These are phyloP conservation scores for Pteromalus puparum DNA, from an alignment of 1,140 invertebrate species.

Conservation along the genomic window DNA sequence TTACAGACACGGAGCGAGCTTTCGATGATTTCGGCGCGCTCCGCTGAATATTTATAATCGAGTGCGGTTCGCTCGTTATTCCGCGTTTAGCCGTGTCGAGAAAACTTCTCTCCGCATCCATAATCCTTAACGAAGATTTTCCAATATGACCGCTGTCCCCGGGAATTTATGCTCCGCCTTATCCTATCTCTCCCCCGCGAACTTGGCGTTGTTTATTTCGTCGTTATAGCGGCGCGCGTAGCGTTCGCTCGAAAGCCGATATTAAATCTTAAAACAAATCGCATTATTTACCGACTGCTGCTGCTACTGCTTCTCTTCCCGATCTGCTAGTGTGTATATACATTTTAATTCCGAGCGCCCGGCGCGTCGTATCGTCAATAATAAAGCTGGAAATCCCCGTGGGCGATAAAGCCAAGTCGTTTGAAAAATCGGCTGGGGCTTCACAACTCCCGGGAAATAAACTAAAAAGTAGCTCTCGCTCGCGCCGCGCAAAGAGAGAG, in stretches of 20 bases:
- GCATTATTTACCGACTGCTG: constrained; percentile 2
- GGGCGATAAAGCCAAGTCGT: constrained; percentile 33
- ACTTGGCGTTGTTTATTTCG: constrained; percentile 25
- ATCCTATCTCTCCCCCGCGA: not conserved
- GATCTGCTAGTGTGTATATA: not conserved
- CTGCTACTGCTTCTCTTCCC: no score
- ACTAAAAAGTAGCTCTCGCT: not conserved
- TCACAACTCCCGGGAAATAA: constrained; percentile 16
- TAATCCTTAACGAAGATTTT: not conserved
- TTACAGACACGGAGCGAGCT: not conserved
- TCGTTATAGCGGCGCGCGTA: constrained; percentile 8
- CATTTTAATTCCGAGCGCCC: constrained; percentile 31
- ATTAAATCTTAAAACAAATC: constrained; percentile 35
- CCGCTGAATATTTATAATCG: not conserved
- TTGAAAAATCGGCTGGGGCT: constrained; percentile 29
- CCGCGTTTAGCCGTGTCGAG: not conserved
- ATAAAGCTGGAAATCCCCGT: constrained; percentile 35
- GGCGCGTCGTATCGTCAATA: constrained; percentile 31
- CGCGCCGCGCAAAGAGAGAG: no score
- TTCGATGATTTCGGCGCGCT: not conserved
- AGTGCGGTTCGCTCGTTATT: not conserved
- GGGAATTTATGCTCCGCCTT: not conserved
- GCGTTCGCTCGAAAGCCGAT: not conserved
- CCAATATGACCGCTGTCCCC: constrained; percentile 2
- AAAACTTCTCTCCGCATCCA: not conserved